These are phyloP conservation scores for Chunga burmeisteri DNA, from an alignment of 2,113 vertebrate species.

Conservation along the genomic window DNA sequence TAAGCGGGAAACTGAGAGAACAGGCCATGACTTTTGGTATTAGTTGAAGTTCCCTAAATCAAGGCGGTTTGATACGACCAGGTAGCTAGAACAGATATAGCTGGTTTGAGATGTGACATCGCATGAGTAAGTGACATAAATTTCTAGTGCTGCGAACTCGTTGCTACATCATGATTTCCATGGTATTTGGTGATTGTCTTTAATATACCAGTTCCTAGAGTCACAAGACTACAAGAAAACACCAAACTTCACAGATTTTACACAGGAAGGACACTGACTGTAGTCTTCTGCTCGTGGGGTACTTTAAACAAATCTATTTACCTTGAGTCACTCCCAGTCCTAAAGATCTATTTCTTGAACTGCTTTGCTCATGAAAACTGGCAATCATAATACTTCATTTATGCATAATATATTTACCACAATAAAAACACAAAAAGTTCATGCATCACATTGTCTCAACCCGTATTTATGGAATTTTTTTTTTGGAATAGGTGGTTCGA, in stretches of 20 bases:
- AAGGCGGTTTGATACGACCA: neutral
- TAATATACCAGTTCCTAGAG: neutral
- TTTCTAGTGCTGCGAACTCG: neutral
- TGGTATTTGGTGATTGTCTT: neutral
- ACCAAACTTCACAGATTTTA: neutral
- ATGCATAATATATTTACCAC: neutral
- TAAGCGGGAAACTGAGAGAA: neutral
- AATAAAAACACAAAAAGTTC: neutral
- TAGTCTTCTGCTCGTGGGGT: neutral
- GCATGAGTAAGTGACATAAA: neutral
- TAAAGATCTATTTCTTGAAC: neutral
- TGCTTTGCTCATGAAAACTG: neutral
- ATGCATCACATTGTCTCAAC: neutral
- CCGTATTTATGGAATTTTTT: neutral
- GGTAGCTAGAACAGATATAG: neutral
- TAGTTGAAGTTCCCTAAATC: neutral
- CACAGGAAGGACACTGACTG: neutral
- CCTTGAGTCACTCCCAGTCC: neutral
- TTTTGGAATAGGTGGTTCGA: neutral
- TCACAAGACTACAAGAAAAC: neutral
- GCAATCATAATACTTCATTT: neutral
- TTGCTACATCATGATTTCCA: neutral
- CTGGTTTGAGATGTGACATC: neutral
- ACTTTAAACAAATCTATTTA: neutral
- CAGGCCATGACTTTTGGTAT: neutral